Percentiles rank a stretch among this genome's conserved stretches.
Evolutionary conservation across 2,797 vertebrate species (phyloP).

Genomic region (Anguilla megastoma): DNA sequence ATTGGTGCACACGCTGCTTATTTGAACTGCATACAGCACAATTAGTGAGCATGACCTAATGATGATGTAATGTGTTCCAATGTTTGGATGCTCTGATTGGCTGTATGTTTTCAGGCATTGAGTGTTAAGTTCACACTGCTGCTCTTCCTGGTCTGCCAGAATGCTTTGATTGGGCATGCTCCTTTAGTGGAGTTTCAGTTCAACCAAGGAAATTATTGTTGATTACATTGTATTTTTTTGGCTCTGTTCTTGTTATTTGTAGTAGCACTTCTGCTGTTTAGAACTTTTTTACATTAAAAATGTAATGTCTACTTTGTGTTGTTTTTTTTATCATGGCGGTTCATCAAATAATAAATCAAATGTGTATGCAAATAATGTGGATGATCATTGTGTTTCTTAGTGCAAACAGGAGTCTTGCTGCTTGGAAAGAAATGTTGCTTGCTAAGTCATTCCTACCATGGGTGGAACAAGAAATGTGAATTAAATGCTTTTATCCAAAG

Average conservation of each 20-base stretch:
- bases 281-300: slow-evolving; percentile 35
- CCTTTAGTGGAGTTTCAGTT: slow-evolving; percentile 30
- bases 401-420: not conserved
- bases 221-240: slow-evolving; percentile 21
- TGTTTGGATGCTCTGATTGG: slow-evolving; percentile 30
- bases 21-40: slow-evolving; percentile 28
- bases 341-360: slow-evolving; percentile 39
- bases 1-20: slow-evolving; percentile 33
- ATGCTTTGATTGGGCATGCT: slow-evolving; percentile 39
- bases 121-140: slow-evolving; percentile 26
- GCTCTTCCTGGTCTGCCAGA: slow-evolving; percentile 35
- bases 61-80: slow-evolving; percentile 16
- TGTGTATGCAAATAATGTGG: slow-evolving; percentile 31
- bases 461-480: not conserved
- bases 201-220: slow-evolving; percentile 38
- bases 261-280: slow-evolving; percentile 42
- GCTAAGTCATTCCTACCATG: slow-evolving; percentile 28
- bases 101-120: slow-evolving; percentile 25
- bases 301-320: slow-evolving; percentile 40
- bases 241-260: slow-evolving; percentile 36
- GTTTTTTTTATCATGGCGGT: slow-evolving; percentile 32
- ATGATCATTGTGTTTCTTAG: slow-evolving; percentile 11
- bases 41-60: slow-evolving; percentile 29
- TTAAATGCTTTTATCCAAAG: not conserved
- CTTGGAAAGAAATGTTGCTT: slow-evolving; percentile 29